Evolutionary conservation across 2,797 vertebrate species (phyloP).

Genomic region (Novumbra hubbsi): DNA sequence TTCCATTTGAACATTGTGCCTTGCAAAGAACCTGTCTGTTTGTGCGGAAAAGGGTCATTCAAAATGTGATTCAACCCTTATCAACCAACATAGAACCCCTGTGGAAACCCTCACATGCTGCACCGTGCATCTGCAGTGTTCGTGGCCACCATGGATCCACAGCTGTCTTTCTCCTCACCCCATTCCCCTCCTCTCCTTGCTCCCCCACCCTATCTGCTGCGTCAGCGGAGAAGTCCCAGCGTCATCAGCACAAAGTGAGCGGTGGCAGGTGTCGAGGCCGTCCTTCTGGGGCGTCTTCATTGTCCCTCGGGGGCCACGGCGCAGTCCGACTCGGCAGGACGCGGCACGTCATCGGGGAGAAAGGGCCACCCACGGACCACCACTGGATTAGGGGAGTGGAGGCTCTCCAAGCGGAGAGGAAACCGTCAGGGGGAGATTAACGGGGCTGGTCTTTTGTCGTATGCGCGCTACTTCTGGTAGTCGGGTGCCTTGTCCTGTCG

Average conservation of each 20-base stretch:
- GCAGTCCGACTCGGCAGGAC: conserved; percentile 58
- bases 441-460: conserved; percentile 18
- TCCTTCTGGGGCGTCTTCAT: conserved; percentile 61
- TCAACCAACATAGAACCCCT: background rate
- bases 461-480: conserved; percentile 22
- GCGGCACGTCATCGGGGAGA: conserved; percentile 57
- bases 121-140: too few species aligned
- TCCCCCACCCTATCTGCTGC: conserved; percentile 55
- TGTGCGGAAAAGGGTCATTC: too few species aligned
- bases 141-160: background rate
- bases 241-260: conserved; percentile 73
- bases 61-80: too few species aligned
- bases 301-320: conserved; percentile 59
- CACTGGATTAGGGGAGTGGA: conserved; percentile 76
- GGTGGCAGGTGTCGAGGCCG: conserved; percentile 69
- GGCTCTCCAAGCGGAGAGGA: conserved; percentile 56
- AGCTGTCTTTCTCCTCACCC: background rate
- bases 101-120: too few species aligned
- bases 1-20: too few species aligned
- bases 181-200: conserved; percentile 34
- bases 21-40: too few species aligned
- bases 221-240: conserved; percentile 55
- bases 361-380: conserved; percentile 59
- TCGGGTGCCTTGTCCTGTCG: background rate
- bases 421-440: conserved; percentile 57